A percentile compares a stretch with the other conserved stretches of the same genome.
These are phyloP conservation scores for Talpa occidentalis DNA, from an alignment of 2,113 vertebrate species.

Conservation along the genomic window DNA sequence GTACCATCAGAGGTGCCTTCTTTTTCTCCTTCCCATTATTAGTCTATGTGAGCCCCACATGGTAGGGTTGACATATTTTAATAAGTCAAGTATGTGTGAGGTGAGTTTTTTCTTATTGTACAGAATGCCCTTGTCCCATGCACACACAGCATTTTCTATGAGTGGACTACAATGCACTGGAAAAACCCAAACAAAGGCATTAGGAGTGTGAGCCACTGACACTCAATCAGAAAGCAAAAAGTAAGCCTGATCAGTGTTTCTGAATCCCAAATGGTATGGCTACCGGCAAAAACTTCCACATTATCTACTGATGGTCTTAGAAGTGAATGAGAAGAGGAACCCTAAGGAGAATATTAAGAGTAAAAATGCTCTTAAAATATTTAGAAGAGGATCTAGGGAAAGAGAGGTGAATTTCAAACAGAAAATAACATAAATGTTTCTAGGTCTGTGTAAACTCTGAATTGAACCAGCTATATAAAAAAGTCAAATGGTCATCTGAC, in stretches of 20 bases:
- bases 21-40: background rate
- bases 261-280: background rate
- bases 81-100: background rate
- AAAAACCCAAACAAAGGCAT: background rate
- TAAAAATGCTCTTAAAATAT: background rate
- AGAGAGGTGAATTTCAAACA: constrained; percentile 23
- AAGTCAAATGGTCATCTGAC: background rate
- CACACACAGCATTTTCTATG: background rate
- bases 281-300: background rate
- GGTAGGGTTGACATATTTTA: background rate
- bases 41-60: background rate
- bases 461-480: background rate
- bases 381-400: background rate
- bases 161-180: background rate
- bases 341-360: background rate
- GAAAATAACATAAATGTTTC: constrained; percentile 20
- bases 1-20: background rate
- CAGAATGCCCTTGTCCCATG: background rate
- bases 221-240: background rate
- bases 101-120: background rate
- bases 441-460: background rate
- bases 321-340: background rate
- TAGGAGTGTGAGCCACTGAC: background rate
- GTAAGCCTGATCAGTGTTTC: background rate
- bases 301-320: background rate